These are phyloP conservation scores for Drosophila nikananu DNA, from an alignment of 1,140 invertebrate species.

Conservation along the genomic window DNA sequence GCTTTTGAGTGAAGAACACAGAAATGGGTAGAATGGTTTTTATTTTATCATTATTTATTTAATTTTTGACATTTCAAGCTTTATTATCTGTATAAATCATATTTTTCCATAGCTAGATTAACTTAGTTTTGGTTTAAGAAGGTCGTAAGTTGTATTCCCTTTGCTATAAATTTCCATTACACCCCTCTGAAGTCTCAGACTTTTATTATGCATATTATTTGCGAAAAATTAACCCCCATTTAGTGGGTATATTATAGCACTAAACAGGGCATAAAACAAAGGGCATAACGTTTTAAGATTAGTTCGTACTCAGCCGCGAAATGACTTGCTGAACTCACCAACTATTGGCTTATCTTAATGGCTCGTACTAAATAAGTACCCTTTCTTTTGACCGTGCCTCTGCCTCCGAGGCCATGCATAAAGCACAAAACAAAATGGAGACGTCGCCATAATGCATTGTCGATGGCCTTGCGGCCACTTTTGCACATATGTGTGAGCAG, in stretches of 20 bases:
- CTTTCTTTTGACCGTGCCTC: not conserved
- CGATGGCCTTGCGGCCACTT: slow-evolving; percentile 45
- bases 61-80: not conserved
- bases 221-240: slow-evolving; percentile 6
- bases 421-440: slow-evolving; percentile 12
- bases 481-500: slow-evolving; percentile 5
- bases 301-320: slow-evolving; percentile 9
- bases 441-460: slow-evolving; percentile 32
- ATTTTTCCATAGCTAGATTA: not conserved
- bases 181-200: not conserved
- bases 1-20: slow-evolving; percentile 2
- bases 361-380: slow-evolving; percentile 1
- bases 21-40: not conserved
- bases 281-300: not conserved
- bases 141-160: not conserved
- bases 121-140: not conserved
- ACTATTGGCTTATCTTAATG: slow-evolving; percentile 32
- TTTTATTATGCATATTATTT: not conserved
- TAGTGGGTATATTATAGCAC: not conserved
- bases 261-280: not conserved
- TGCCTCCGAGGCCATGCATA: not conserved
- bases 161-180: not conserved
- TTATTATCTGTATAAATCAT: no score
- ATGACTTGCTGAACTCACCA: slow-evolving; percentile 10
- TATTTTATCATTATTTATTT: not conserved